These are phyloP conservation scores for Stomorhina lunata DNA, from an alignment of 2,888 invertebrate species.

Conservation along the genomic window DNA sequence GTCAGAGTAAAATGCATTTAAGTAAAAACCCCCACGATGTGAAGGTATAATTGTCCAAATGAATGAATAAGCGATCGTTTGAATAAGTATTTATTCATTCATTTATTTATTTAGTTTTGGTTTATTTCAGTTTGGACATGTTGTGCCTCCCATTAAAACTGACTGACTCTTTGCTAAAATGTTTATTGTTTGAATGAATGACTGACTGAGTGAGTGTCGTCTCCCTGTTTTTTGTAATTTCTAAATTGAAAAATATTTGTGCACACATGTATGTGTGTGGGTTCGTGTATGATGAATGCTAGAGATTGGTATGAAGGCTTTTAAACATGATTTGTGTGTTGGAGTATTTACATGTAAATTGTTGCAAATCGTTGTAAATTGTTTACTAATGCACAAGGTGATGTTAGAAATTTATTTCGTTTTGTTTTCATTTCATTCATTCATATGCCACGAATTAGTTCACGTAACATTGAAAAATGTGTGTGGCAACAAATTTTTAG, in stretches of 20 bases:
- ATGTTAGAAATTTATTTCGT: not conserved
- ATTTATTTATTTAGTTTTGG: constrained; percentile 4
- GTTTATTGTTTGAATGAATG: constrained; percentile 30
- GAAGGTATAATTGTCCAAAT: not conserved
- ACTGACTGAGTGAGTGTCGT: too few species aligned
- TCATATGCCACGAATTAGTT: not conserved
- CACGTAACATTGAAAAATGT: constrained; percentile 9
- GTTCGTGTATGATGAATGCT: constrained; percentile 3
- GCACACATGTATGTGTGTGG: not conserved
- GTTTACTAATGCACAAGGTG: constrained; percentile 4
- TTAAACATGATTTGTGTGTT: constrained; percentile 4
- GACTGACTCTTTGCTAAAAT: constrained; percentile 13
- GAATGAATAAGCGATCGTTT: constrained; percentile 22
- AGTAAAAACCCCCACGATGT: not conserved
- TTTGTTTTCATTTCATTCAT: not conserved
- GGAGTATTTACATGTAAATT: not conserved
- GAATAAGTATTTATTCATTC: not conserved
- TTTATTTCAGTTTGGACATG: constrained; percentile 6
- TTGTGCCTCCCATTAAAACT: constrained; percentile 13
- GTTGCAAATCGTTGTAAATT: constrained; percentile 11
- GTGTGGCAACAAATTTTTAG: not conserved
- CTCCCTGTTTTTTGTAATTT: constrained; percentile 9
- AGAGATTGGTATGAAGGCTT: not conserved
- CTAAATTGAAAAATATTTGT: constrained; percentile 22
- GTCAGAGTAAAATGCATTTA: too few species aligned